These are phyloP conservation scores for Pygoscelis adeliae DNA, from an alignment of 2,113 vertebrate genomes.

Conservation along the genomic window DNA sequence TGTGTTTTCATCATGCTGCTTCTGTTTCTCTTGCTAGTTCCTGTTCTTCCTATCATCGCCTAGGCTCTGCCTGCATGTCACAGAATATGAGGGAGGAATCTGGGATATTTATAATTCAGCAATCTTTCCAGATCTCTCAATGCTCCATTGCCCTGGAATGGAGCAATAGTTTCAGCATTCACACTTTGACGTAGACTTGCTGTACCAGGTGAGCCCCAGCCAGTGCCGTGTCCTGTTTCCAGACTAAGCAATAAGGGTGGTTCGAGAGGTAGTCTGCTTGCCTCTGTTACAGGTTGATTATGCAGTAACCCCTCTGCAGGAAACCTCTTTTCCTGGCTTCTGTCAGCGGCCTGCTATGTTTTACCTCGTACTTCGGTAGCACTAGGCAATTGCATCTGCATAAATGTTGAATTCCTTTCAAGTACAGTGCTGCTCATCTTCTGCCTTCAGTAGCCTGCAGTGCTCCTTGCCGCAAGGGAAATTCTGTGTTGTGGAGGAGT, in stretches of 20 bases:
- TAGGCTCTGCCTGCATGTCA: background rate
- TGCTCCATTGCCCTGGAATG: background rate
- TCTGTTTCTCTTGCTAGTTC: background rate
- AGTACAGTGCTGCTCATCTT: background rate
- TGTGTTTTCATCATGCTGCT: background rate
- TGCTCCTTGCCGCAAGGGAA: background rate
- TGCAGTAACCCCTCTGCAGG: background rate
- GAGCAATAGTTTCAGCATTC: background rate
- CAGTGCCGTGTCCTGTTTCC: background rate
- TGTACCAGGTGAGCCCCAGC: background rate
- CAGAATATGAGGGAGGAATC: background rate
- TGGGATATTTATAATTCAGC: background rate
- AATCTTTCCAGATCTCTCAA: background rate
- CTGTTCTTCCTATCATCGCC: background rate
- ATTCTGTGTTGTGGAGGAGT: background rate
- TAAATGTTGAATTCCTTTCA: slow-evolving; percentile 7
- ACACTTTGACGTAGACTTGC: background rate
- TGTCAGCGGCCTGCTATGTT: background rate
- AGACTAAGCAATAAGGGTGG: background rate
- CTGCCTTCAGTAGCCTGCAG: background rate
- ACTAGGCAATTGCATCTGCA: background rate
- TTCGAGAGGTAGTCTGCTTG: background rate
- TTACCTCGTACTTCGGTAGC: background rate
- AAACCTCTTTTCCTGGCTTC: background rate
- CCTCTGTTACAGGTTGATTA: background rate